A percentile compares a stretch with the other conserved stretches of the same genome.
Evolutionary conservation across 1,140 invertebrate genomes (phyloP).

Genomic region (Bactericera cockerelli): DNA sequence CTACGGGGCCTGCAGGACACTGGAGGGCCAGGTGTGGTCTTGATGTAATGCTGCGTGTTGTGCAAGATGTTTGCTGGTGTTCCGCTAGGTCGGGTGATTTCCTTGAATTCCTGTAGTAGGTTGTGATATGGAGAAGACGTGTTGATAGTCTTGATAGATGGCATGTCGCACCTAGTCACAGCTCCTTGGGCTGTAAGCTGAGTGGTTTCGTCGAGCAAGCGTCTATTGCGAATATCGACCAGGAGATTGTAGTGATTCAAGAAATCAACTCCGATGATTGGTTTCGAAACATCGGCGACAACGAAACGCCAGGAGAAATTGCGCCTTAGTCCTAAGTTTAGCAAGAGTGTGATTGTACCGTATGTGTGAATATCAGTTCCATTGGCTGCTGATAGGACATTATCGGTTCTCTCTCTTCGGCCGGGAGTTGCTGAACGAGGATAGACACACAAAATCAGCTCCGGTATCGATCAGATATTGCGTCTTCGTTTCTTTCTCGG

Average conservation of each 20-base stretch:
- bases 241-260: neutral
- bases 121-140: constrained; percentile 8
- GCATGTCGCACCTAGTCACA: neutral
- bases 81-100: neutral
- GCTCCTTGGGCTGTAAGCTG: neutral
- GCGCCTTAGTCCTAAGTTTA: neutral
- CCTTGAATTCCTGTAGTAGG: neutral
- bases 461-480: neutral
- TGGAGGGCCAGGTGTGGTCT: constrained; percentile 26
- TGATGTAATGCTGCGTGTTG: neutral
- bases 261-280: neutral
- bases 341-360: neutral
- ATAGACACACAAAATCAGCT: neutral
- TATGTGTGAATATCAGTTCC: neutral
- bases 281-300: neutral
- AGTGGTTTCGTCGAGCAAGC: neutral
- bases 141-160: constrained; percentile 8
- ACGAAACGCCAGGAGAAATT: neutral
- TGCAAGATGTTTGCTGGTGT: neutral
- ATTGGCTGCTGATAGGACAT: neutral
- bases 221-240: neutral
- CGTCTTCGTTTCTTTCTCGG: neutral
- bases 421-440: neutral
- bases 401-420: neutral
- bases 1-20: constrained; percentile 26